Base-by-base conservation (phyloP, 2,113 vertebrate genomes). In the Acanthochromis polyacanthus region DNA sequence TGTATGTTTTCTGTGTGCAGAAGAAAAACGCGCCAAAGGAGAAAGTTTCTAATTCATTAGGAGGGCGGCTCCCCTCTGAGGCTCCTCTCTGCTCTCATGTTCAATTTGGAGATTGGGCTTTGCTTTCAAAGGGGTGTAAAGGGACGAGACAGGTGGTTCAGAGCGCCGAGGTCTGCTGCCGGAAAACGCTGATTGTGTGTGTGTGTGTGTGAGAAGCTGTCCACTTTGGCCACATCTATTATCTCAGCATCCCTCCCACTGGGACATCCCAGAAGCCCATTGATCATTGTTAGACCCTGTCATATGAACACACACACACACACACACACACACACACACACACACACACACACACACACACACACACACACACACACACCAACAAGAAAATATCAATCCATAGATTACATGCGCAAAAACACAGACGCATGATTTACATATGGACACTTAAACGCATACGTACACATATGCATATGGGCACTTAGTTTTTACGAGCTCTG, bases 51-150 rank as follows among this genome's bases (percentile, higher is more conserved):
- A 93, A 93, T 94, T 93, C 82, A 94, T 95, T 93, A 93, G 83
- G 83, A 72, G 85, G 70, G 81, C 75, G 72, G 79, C 80, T 79
- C 78, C 84, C 83, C 61, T 74, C 59, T 80, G 91, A 88, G 90
- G 88, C 65, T 84, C 81, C 80, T 71, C 75, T 36, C 71, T 85
- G 76, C 86, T 91, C 92, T 92, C 80, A 70, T 90, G 90, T 92
- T 93, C 93, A 93, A 93, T 95, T 93, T 95, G 85, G 91, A 91
- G 82, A 94, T 94, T 93, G 90, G 88, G 80, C 88, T 89, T 76
- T 75, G 77, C 89, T 91, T 91, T 90, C 71, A 91, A 83, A 90
- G 72, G 73, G 78, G 80, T 92, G 88, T 83, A 81, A 83, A 83
- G 80, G 68, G 69, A 84, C 70, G 12, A 65, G 88, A 83, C 88